Base-by-base conservation (phyloP, 2,797 vertebrate species). In the Limosa lapponica region DNA sequence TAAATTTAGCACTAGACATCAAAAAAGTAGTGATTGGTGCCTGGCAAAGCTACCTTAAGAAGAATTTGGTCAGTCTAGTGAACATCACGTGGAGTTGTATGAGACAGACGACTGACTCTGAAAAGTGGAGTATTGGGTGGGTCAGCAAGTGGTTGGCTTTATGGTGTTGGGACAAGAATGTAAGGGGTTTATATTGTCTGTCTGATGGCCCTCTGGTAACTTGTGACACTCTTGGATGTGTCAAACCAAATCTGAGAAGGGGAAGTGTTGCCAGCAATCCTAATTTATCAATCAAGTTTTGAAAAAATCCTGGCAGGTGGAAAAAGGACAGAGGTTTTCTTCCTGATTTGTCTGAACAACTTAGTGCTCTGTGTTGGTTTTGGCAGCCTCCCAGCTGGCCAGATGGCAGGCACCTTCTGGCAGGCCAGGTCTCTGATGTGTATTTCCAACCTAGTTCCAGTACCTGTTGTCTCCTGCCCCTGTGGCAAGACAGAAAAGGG, bases 31-130 rank as follows among this genome's bases (percentile, higher is more conserved):
- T 69, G 34, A 22, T 13, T 2, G 1, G 7, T 82, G 27, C 46
- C 41, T 52, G 11, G 8, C 32, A 52, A 72, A 84, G 5, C 10
- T 1, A 1, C 8, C 20, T 86, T 14, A 41, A 34, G 82, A 80
- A 27, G 32, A 59, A 4, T 55, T 72, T 75, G 28, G 18, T 81
- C 54, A 62, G 54, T 14, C 30, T 73, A 36, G 48, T 77, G 41
- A 71, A 85, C 59, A 41, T 8, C 32, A 54, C 0, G 2, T 32
- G 15, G 22, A 74, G 30, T 32, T 2, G 1, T 23, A 20, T 0
- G 1, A 43, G 24, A 65, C 36, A 55, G 30, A 15, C 0, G 1
- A 16, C 8, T 79, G 70, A 44, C 13, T 41, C 46, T 87, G 71
- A 64, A 43, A 59, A 83, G 16, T 25, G 17, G 37, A 28, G 10